Evolutionary conservation across 2,113 vertebrate genomes (phyloP), one percentile per base, ranked within the genome.

Genomic region (Fukomys damarensis): DNA sequence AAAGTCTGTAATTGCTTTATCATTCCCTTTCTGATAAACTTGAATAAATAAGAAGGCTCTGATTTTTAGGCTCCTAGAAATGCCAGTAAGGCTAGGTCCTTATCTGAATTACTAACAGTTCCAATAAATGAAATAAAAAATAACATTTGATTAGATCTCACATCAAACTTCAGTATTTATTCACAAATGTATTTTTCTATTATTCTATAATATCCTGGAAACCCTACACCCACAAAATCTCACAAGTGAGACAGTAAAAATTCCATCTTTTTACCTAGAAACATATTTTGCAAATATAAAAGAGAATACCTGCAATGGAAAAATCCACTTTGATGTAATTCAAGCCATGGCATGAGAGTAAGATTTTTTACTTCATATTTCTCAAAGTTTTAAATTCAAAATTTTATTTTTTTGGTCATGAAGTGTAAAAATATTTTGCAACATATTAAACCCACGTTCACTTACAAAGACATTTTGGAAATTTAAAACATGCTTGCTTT

Each of bases 211-310:
- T 83, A 81, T 84, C 49, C 49, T 86, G 12, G 13, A 22, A 85
- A 90, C 5, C 43, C 92, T 65, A 85, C 30, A 90, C 20, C 46
- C 58, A 68, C 70, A 95, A 41, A 26, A 41, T 90, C 26, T 83
- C 30, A 1, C 82, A 56, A 89, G 49, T 76, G 9, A 70, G 49
- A 90, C 63, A 94, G 43, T 87, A 66, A 86, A 96, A 96, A 79
- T 17, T 54, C 26, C 16, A 92, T 20, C 5, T 22, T 80, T 94
- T 3, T 63, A 0, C 35, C 13, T 54, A 77, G 12, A 84, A 12
- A 86, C 22, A 58, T 66, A 74, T 74, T 17, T 81, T 72, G 1
- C 14, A 74, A 80, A 35, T 24, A 24, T 26, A 52, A n/a, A 26
- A 86, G 54, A 84, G n/a, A 54, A 41, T 76, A 88, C 59, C 76